Base-by-base conservation (phyloP, 1,140 invertebrate genomes). In the Cyclargus thomasi region DNA sequence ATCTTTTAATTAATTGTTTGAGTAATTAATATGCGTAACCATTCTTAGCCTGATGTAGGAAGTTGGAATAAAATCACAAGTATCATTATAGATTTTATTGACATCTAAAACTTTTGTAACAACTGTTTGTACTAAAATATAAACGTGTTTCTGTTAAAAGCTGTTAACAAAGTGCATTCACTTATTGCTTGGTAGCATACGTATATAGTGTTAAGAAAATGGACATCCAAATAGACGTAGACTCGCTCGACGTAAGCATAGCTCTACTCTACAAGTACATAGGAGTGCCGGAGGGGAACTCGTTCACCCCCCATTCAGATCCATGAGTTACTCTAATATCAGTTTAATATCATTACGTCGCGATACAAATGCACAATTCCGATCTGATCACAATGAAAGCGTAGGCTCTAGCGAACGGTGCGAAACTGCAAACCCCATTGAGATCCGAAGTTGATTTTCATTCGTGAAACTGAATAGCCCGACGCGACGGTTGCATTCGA, bases 71-170 rank as follows among this genome's bases (percentile, higher is more conserved):
- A 47, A 47, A 47, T 8, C 39, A 47, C 10, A 11, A 14, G 39
- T 16, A 47, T 47, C 10, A 23, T 81, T 85, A 82, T 70, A 79
- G 72, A 75, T 79, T 90, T 88, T 88, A 90, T 90, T 90, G 86
- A 88, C 83, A 88, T 87, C 86, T 90, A 90, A 83, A 87, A 86
- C 79, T 79, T 88, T 83, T 75, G 76, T 86, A 87, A 88, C 85
- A 88, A 87, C 80, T 84, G 83, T 86, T 90, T 90, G 87, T 87
- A 88, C 87, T 90, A 90, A 90, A 87, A 88, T 90, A 88, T 87
- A 88, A 87, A 86, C 81, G 85, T 90, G 85, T 87, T 77, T 86
- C 80, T 82, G 81, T 81, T 83, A 84, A 87, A 87, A 86, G 86
- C 85, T 83, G 84, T 90, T 88, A 85, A 85, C 78, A 83, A 77